Evolutionary conservation across 2,113 vertebrate genomes (phyloP), one percentile per base, ranked within the genome.

Genomic region (Pomatorhinus ruficollis): DNA sequence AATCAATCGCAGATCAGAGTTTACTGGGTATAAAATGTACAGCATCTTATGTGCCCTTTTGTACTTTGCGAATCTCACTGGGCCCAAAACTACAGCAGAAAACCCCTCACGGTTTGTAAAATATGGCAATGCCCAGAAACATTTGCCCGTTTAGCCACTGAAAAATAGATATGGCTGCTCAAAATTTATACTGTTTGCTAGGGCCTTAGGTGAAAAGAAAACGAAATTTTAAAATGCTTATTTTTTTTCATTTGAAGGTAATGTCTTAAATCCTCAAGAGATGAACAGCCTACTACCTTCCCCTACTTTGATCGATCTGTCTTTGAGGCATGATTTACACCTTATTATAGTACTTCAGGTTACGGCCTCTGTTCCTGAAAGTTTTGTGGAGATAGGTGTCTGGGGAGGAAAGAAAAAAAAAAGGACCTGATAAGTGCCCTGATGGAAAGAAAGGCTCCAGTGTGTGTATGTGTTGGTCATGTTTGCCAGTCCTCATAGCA

Each of bases 1-100:
- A 96, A 96, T 96, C 96, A 96, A 96, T 95, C 79, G 90, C 91
- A 95, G 85, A 96, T 96, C 95, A 96, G 93, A 94, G 95, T 97
- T 97, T 96, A 96, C 90, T 66, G 82, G 82, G 94, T 88, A 83
- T 96, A 96, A 96, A 96, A 97, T 86, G 95, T 94, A 96, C 95
- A 96, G 59, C 95, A 93, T 97, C 90, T 96, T 96, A 94, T 47
- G 63, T 96, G 95, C 93, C 95, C 96, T 97, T 97, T 97, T 97
- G 93, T 95, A 91, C 95, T 96, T 95, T 94, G 87, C 81, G 93
- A 96, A 66, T 96, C 96, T 96, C 92, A 54, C 94, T 83, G 93
- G 96, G 64, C 93, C 95, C 90, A 90, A 93, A 96, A 94, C 90
- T 96, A 88, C 91, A 83, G 60, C 78, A 83, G 78, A 83, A 96